phyloP scores from a whole-genome alignment of 2,113 vertebrate genomes.

The Anoura caudifer region DNA sequence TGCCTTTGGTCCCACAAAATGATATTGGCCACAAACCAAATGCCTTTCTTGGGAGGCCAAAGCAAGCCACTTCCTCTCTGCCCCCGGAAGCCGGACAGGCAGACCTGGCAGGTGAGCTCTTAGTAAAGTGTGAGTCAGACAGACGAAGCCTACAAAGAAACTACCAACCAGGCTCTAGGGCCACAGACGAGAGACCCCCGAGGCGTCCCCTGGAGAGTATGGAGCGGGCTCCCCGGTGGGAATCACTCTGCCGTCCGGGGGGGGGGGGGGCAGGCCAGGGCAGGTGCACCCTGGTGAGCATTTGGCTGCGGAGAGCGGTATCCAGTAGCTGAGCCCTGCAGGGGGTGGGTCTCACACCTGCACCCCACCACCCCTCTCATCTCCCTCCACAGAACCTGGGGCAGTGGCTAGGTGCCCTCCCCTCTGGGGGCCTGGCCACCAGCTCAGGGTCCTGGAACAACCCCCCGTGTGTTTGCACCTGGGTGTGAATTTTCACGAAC shows the following conservation, averaged over 20 bases:
- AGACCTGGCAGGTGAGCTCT: rapidly evolving
- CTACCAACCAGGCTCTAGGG: neutral
- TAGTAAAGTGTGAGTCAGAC: too few species aligned
- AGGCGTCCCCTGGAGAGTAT: rapidly evolving
- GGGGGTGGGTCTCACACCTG: rapidly evolving
- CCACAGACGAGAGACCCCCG: rapidly evolving
- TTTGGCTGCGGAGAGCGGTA: neutral
- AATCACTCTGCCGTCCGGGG: rapidly evolving
- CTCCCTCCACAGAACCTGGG: too few species aligned
- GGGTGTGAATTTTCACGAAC: slow-evolving; percentile 32
- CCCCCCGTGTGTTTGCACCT: neutral
- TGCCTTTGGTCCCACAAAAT: rapidly evolving
- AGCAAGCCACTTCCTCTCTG: rapidly evolving
- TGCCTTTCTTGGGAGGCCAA: rapidly evolving
- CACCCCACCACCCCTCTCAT: neutral
- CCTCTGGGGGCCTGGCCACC: neutral
- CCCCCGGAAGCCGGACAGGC: neutral
- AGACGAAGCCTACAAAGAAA: rapidly evolving
- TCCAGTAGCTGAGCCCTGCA: neutral
- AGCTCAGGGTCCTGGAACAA: neutral
- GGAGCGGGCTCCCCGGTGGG: too few species aligned
- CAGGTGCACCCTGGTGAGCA: neutral
- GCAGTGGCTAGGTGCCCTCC: too few species aligned
- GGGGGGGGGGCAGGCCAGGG: neutral
- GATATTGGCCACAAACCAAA: too few species aligned